A percentile compares a stretch with the other conserved stretches of the same genome.
Evolutionary conservation across 2,113 vertebrate genomes (phyloP).

Genomic region (Thalassoma bifasciatum): DNA sequence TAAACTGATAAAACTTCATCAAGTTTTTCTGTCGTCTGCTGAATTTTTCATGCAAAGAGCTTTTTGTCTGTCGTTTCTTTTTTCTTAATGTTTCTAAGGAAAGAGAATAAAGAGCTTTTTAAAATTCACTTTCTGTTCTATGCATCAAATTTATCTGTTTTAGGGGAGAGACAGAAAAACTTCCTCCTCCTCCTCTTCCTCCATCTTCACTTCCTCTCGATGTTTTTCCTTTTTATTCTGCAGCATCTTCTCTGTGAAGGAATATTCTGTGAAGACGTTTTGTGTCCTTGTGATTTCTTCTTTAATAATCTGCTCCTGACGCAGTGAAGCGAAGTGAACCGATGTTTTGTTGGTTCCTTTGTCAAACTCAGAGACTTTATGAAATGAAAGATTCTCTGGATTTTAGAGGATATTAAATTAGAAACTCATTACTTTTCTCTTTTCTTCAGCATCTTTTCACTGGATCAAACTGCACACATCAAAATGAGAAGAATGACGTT

Average conservation of each 20-base stretch:
- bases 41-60: constrained; percentile 9
- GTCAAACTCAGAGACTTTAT: not conserved
- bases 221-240: not conserved
- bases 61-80: not conserved
- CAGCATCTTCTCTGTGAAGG: too few species aligned
- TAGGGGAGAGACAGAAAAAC: too few species aligned
- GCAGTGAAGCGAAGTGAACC: not conserved
- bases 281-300: not conserved
- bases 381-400: not conserved
- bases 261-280: too few species aligned
- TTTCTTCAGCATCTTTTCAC: too few species aligned
- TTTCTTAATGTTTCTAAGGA: constrained; percentile 7
- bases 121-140: not conserved
- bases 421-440: not conserved
- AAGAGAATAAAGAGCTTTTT: constrained; percentile 27
- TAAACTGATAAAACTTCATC: not conserved
- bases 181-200: too few species aligned
- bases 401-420: not conserved
- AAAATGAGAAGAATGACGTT: too few species aligned
- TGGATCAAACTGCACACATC: too few species aligned
- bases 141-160: fast-evolving
- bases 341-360: too few species aligned
- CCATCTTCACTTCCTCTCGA: not conserved
- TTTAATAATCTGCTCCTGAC: not conserved
- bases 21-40: not conserved